Percentiles rank a stretch among this genome's conserved stretches.
Evolutionary conservation across 2,888 invertebrate genomes (phyloP).

Genomic region (Drosophila rellima): DNA sequence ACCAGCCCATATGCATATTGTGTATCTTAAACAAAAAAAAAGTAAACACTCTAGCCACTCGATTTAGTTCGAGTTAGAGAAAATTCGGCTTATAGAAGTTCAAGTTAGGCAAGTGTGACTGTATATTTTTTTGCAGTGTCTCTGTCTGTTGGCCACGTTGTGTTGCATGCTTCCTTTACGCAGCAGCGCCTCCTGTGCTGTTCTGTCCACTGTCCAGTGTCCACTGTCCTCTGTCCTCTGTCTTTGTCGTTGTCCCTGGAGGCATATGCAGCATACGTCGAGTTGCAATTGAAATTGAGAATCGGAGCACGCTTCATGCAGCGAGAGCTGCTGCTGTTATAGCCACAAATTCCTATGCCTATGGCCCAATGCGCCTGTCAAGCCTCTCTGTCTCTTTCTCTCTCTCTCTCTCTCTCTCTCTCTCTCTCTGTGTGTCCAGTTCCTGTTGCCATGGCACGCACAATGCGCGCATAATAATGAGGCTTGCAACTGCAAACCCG

Average conservation of each 20-base stretch:
- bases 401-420: not conserved
- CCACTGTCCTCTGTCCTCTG: conserved; percentile 11
- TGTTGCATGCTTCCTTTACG: conserved; percentile 40
- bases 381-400: not conserved
- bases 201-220: conserved; percentile 5
- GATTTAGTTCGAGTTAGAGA: too few species aligned
- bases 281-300: conserved; percentile 72
- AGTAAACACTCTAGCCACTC: too few species aligned
- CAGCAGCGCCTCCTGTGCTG: conserved; percentile 22
- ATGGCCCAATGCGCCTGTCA: conserved; percentile 29
- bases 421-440: conserved; percentile 39
- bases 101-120: not conserved
- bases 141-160: not conserved
- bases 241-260: conserved; percentile 66
- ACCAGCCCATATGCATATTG: too few species aligned
- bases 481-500: conserved; percentile 48
- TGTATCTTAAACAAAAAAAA: too few species aligned
- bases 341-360: conserved; percentile 69
- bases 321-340: conserved; percentile 7
- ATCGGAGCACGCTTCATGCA: conserved; percentile 76
- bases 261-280: conserved; percentile 66
- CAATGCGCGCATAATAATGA: conserved; percentile 81
- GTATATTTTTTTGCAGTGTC: conserved; percentile 1
- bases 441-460: conserved; percentile 78
- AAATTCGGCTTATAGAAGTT: too few species aligned